Percentiles rank a stretch among this genome's conserved stretches.
These are phyloP conservation scores for Leptinotarsa rubiginosa DNA, from an alignment of 2,888 invertebrate genomes.

Conservation along the genomic window DNA sequence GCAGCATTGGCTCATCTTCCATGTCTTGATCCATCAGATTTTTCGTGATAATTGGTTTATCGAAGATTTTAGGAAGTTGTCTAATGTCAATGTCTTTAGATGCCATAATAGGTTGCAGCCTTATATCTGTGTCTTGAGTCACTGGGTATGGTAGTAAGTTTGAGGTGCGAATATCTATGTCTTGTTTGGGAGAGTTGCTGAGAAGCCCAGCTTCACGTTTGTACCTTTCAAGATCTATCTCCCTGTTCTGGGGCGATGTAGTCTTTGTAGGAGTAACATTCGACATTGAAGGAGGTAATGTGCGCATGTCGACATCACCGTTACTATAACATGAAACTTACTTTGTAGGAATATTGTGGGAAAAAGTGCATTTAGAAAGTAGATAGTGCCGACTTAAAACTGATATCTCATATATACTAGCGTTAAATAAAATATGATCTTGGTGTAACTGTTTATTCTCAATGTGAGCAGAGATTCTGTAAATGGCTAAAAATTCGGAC, in stretches of 20 bases:
- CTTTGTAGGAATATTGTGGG: neutral
- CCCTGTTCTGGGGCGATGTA: constrained; percentile 29
- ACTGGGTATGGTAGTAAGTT: constrained; percentile 33
- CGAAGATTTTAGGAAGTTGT: constrained; percentile 58
- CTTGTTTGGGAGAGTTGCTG: constrained; percentile 36
- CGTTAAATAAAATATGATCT: no score
- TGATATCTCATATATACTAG: no score
- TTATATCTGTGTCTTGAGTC: constrained; percentile 55
- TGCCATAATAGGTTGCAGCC: constrained; percentile 45
- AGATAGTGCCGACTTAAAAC: no score
- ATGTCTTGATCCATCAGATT: constrained; percentile 41
- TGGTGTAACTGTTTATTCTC: no score
- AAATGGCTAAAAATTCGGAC: no score
- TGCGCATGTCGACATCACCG: constrained; percentile 66
- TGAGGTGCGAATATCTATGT: constrained; percentile 52
- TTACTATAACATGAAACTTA: constrained; percentile 56
- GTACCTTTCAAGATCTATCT: constrained; percentile 52
- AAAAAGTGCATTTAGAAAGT: neutral
- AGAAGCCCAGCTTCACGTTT: constrained; percentile 52
- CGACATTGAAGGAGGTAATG: constrained; percentile 55
- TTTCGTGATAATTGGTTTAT: constrained; percentile 30
- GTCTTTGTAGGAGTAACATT: constrained; percentile 29
- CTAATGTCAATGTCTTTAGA: constrained; percentile 66
- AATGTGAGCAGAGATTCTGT: no score
- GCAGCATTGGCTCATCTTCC: constrained; percentile 48